Base-by-base conservation (phyloP, 2,797 vertebrate genomes). In the Protonibea diacanthus region DNA sequence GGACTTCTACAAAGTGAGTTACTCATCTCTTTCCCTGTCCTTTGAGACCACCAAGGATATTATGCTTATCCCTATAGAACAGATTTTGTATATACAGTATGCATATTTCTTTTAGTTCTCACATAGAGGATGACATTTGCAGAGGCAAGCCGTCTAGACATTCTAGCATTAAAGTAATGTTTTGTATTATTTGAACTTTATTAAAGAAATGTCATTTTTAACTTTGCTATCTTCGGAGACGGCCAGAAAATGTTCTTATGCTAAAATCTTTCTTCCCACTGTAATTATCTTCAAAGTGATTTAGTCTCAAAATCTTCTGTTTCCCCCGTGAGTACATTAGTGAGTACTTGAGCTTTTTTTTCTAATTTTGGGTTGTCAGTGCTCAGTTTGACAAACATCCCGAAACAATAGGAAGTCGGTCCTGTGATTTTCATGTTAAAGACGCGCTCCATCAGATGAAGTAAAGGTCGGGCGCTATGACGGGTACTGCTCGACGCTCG, bases 1-100 rank as follows among this genome's bases (percentile, higher is more conserved):
- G 38, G 96, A 95, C 68, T 95, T 97, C 89, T 99, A 97, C 93
- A 99, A 97, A 95, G 98, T 99, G 90, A 94, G 94, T 88, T 78
- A 25, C 27, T 76, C 18, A 12, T 64, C 48, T 42, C 53, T 70
- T 20, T 63, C 49, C 58, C 13, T 66, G 11, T 62, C 23, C 59
- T 21, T 23, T 27, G 64, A 81, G 47, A 71, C 44, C 11, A 18
- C 52, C 60, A n/a, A 52, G 18, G 59, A 17, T 6, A 8, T 66
- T 40, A 40, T 18, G 53, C 29, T 44, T 27, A 49, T 68, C 9
- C 9, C 12, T 62, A 48, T 25, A 27, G 58, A 57, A 49, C 27
- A 10, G 8, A 8, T 61, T 47, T 45, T 53, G 3, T 20, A 15
- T 74, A 6, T 47, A 4, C 23, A 48, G 2, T 62, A 52, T 56